phyloP scores from a whole-genome alignment of 2,888 invertebrate species.

The Tenthredo scrophulariae region DNA sequence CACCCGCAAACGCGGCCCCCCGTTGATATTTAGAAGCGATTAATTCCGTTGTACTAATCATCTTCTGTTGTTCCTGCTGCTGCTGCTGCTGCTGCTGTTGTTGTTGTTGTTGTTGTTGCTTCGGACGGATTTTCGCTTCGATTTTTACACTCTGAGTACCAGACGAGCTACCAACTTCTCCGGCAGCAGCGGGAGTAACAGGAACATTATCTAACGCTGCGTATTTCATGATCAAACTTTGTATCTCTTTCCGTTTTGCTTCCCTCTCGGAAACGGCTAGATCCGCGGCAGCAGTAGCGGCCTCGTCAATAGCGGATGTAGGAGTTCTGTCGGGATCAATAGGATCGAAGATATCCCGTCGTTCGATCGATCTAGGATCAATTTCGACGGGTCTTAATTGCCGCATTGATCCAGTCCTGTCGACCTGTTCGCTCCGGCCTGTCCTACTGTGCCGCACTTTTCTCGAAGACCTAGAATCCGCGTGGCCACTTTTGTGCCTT shows the following conservation, averaged over 20 bases:
- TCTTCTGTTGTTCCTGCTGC: constrained; percentile 56
- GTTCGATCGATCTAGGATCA: constrained; percentile 62
- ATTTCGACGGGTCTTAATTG: constrained; percentile 81
- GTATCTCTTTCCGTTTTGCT: constrained; percentile 90
- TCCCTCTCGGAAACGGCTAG: constrained; percentile 86
- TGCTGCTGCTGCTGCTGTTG: constrained; percentile 55
- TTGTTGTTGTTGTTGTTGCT: constrained; percentile 56
- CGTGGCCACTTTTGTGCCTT: constrained; percentile 78
- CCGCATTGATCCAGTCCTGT: constrained; percentile 73
- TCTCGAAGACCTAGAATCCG: constrained; percentile 66
- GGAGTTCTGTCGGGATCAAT: constrained; percentile 77
- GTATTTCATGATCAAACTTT: constrained; percentile 90
- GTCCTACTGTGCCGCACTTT: constrained; percentile 80
- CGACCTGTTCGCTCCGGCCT: constrained; percentile 84
- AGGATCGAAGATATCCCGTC: constrained; percentile 56
- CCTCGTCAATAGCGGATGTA: constrained; percentile 78
- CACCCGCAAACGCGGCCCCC: constrained; percentile 46
- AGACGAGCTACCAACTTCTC: constrained; percentile 74
- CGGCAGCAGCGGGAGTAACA: constrained; percentile 67
- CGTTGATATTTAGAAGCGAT: constrained; percentile 76
- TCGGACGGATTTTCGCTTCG: not conserved
- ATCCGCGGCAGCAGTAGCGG: constrained; percentile 79
- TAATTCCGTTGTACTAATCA: constrained; percentile 68
- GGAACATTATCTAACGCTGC: constrained; percentile 86
- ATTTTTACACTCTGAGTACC: constrained; percentile 60